These are phyloP conservation scores for Plebejus argus DNA, from an alignment of 2,888 invertebrate species.

Conservation along the genomic window DNA sequence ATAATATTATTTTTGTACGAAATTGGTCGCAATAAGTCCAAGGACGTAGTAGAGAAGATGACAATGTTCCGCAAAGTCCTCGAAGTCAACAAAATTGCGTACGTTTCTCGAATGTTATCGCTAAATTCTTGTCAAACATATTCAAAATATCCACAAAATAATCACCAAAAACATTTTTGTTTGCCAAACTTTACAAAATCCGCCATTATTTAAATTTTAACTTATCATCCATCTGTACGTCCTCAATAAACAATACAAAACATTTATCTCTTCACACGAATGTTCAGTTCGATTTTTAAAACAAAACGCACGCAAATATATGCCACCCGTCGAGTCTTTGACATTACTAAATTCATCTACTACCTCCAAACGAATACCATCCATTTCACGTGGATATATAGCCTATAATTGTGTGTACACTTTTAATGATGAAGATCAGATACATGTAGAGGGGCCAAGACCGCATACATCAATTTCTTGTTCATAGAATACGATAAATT, in stretches of 20 bases:
- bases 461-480: conserved; percentile 65
- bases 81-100: too few relatives aligned
- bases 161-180: not conserved
- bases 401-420: not conserved
- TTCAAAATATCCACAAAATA: not conserved
- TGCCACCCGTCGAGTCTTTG: conserved; percentile 65
- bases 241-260: conserved; percentile 10
- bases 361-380: conserved; percentile 36
- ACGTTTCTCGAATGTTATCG: too few relatives aligned
- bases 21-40: too few relatives aligned
- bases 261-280: conserved; percentile 19
- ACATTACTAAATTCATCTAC: conserved; percentile 56
- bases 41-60: too few relatives aligned
- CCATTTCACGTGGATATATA: conserved; percentile 35
- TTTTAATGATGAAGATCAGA: conserved; percentile 39
- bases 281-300: conserved; percentile 60
- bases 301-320: conserved; percentile 74
- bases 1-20: too few relatives aligned
- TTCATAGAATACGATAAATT: conserved; percentile 66
- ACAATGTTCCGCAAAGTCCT: too few relatives aligned
- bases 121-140: not conserved
- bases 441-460: conserved; percentile 45
- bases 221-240: conserved; percentile 7
- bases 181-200: not conserved
- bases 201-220: not conserved